phyloP scores from a whole-genome alignment of 2,888 invertebrate species.

The Smittia aterrima region DNA sequence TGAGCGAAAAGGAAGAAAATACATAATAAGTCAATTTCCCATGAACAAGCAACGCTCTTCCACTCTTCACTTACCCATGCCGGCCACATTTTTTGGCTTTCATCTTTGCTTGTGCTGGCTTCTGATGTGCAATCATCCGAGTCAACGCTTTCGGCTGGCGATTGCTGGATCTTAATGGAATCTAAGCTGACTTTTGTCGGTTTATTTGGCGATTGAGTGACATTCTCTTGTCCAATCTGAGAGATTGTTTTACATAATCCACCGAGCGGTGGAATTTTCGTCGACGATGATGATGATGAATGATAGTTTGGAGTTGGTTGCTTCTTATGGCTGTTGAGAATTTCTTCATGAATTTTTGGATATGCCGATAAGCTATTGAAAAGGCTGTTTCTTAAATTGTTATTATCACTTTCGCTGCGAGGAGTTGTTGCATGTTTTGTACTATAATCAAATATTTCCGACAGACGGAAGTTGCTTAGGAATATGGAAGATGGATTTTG shows the following conservation, averaged over 20 bases:
- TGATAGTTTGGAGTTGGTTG: conserved; percentile 41
- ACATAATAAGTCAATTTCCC: conserved; percentile 20
- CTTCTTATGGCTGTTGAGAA: conserved; percentile 48
- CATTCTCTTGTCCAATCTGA: conserved; percentile 59
- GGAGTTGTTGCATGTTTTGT: conserved; percentile 44
- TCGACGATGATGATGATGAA: conserved; percentile 48
- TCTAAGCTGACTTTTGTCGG: conserved; percentile 46
- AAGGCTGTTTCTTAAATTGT: conserved; percentile 52
- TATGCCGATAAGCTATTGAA: conserved; percentile 50
- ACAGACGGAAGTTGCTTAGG: conserved; percentile 49
- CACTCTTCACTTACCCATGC: conserved; percentile 65
- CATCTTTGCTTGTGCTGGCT: conserved; percentile 50
- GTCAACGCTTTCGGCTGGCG: conserved; percentile 12
- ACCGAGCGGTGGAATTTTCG: conserved; percentile 61
- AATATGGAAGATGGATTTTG: conserved; percentile 41
- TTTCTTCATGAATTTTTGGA: conserved; percentile 54
- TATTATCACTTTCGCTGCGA: conserved; percentile 43
- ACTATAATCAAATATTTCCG: conserved; percentile 46
- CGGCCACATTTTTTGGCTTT: conserved; percentile 70
- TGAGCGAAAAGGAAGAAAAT: neutral
- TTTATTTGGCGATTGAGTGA: conserved; percentile 47
- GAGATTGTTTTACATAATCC: conserved; percentile 69
- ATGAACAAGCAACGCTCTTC: neutral
- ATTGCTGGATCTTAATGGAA: conserved; percentile 22
- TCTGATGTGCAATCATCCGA: conserved; percentile 54